Evolutionary conservation across 2,888 invertebrate genomes (phyloP).

Genomic region (Melitaea athalia): DNA sequence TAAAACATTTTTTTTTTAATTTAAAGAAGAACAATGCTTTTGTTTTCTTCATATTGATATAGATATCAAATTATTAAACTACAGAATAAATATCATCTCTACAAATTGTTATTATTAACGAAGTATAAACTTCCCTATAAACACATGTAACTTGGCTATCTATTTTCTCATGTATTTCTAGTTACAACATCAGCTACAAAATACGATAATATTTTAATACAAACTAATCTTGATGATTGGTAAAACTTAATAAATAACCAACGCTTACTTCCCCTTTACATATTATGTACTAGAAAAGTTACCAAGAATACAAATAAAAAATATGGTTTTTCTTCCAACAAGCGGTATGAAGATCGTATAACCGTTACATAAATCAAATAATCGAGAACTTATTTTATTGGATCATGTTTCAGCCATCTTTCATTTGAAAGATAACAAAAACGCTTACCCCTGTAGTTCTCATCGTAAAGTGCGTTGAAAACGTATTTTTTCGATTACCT

Average conservation of each 20-base stretch:
- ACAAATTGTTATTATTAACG: too few species aligned
- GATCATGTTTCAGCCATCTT: conserved; percentile 37
- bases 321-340: not conserved
- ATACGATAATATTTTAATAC: too few species aligned
- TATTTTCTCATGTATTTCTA: too few species aligned
- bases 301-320: not conserved
- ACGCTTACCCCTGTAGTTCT: conserved; percentile 35
- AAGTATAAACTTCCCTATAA: too few species aligned
- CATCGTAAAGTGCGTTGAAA: conserved; percentile 36
- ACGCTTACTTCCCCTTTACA: not conserved
- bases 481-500: conserved; percentile 48
- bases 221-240: not conserved
- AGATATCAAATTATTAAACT: too few species aligned
- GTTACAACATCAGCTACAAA: too few species aligned
- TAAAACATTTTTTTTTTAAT: too few species aligned
- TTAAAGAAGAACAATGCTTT: too few species aligned
- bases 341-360: conserved; percentile 7
- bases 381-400: conserved; percentile 31
- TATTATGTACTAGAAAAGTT: not conserved
- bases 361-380: conserved; percentile 29
- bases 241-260: not conserved
- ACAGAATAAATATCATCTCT: too few species aligned
- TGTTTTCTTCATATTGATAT: too few species aligned
- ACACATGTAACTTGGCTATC: too few species aligned
- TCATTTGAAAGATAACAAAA: conserved; percentile 36